These are phyloP conservation scores for Nemotelus nigrinus DNA, from an alignment of 2,888 invertebrate genomes.

Conservation along the genomic window DNA sequence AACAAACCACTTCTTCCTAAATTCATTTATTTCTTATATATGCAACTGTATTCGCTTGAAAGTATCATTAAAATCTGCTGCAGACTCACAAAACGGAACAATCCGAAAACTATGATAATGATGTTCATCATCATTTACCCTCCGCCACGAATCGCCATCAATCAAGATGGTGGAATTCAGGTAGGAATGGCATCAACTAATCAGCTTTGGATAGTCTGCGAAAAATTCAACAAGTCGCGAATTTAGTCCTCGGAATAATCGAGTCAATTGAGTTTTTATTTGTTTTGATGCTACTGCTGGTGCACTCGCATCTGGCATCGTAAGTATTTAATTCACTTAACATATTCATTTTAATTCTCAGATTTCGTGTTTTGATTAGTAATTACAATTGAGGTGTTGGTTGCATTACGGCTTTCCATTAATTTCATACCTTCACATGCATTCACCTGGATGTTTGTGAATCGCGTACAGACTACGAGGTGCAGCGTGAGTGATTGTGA, in stretches of 20 bases:
- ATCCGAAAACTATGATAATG: slow-evolving; percentile 21
- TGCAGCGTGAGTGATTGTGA: slow-evolving; percentile 37
- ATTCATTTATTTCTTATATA: no score
- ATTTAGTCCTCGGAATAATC: background rate
- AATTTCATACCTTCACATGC: background rate
- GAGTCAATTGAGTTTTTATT: no score
- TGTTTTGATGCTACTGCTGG: no score
- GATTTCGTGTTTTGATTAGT: slow-evolving; percentile 39
- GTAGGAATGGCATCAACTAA: slow-evolving; percentile 35
- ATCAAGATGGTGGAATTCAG: slow-evolving; percentile 41
- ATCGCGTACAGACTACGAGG: background rate
- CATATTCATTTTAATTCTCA: slow-evolving; percentile 29
- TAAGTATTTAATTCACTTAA: slow-evolving; percentile 4
- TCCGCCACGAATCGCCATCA: slow-evolving; percentile 5
- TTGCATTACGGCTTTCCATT: slow-evolving; percentile 2
- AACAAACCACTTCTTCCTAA: no score
- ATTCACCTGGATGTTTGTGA: background rate
- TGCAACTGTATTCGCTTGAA: no score
- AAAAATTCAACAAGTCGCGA: slow-evolving; percentile 7
- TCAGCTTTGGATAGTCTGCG: slow-evolving; percentile 29
- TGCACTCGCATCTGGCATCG: slow-evolving; percentile 7
- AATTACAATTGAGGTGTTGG: slow-evolving; percentile 28
- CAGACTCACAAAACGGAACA: no score
- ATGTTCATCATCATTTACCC: slow-evolving; percentile 33
- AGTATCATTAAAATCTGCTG: no score